Conservation (phyloP, 2,888 invertebrate genomes). For the Athalia circularis region DNA sequence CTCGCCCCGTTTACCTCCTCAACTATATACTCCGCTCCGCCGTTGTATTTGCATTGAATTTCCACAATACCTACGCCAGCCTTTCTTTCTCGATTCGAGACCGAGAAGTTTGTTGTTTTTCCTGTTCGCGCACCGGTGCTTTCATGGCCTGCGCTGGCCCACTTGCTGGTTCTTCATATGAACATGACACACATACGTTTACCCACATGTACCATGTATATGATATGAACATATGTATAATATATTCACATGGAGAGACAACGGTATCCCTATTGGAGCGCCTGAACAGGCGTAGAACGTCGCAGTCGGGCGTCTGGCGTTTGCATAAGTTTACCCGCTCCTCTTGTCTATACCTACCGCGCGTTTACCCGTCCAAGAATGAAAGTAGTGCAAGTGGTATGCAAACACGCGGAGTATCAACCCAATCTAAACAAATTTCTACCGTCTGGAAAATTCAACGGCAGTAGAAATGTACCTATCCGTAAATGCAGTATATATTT, state of each 20-base stretch:
- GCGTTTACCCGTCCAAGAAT: conserved; percentile 8
- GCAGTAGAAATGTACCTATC: neutral
- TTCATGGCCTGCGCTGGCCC: conserved; percentile 24
- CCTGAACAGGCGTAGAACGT: no score
- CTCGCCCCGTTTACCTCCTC: conserved; percentile 30
- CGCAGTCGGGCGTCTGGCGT: neutral
- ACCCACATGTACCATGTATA: no score
- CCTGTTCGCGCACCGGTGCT: conserved; percentile 21
- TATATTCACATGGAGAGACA: conserved; percentile 9
- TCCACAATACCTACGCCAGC: conserved; percentile 24
- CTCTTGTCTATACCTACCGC: neutral
- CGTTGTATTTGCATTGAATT: conserved; percentile 42
- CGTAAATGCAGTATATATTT: neutral
- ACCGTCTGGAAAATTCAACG: neutral
- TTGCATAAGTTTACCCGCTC: conserved; percentile 10
- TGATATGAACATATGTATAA: no score
- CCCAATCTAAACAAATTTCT: conserved; percentile 8
- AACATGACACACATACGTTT: conserved; percentile 7
- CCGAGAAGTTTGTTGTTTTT: conserved; percentile 23
- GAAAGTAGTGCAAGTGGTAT: conserved; percentile 3
- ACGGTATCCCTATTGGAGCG: neutral
- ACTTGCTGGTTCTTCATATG: conserved; percentile 30
- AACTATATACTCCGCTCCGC: conserved; percentile 20
- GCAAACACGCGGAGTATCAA: conserved; percentile 17
- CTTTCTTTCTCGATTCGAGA: conserved; percentile 33